phyloP scores from a whole-genome alignment of 2,797 vertebrate genomes.

The Acestrorhynchus altus region DNA sequence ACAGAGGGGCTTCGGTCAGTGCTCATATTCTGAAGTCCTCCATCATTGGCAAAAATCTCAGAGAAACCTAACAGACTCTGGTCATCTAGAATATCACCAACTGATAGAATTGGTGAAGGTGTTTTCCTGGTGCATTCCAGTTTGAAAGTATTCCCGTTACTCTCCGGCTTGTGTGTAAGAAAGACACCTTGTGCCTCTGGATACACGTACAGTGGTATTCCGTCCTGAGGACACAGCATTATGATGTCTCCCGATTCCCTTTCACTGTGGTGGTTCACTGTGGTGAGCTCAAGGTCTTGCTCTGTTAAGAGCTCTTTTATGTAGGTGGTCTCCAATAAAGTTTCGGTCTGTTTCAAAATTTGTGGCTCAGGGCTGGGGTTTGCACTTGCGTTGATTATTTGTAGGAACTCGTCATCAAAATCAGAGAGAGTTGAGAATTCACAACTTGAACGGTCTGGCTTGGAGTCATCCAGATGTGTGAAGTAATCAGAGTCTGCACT shows the following conservation, averaged over 20 bases:
- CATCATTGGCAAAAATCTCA: conserved; percentile 64
- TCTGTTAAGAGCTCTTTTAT: conserved; percentile 39
- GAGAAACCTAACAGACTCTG: conserved; percentile 57
- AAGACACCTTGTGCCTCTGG: conserved; percentile 34
- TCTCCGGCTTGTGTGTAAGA: conserved; percentile 35
- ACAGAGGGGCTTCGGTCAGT: conserved; percentile 34
- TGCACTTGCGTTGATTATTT: conserved; percentile 61
- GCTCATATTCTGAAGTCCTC: conserved; percentile 32
- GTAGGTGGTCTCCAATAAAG: conserved; percentile 26
- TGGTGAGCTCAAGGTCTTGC: conserved; percentile 52
- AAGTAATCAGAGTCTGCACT: conserved; percentile 77
- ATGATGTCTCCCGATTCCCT: conserved; percentile 55
- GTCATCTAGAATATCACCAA: conserved; percentile 54
- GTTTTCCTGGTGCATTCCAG: conserved; percentile 42
- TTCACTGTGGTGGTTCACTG: conserved; percentile 51
- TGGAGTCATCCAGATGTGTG: conserved; percentile 76
- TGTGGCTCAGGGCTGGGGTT: conserved; percentile 65
- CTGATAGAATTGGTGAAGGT: conserved; percentile 53
- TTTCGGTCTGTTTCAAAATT: conserved; percentile 43
- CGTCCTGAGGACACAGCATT: conserved; percentile 48
- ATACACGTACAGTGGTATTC: conserved; percentile 31
- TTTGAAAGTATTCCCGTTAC: conserved; percentile 38
- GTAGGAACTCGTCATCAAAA: conserved; percentile 76
- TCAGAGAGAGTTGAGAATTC: conserved; percentile 76
- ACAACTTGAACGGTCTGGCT: conserved; percentile 73